phyloP scores from a whole-genome alignment of 2,797 vertebrate genomes.

The Poeciliopsis turneri region DNA sequence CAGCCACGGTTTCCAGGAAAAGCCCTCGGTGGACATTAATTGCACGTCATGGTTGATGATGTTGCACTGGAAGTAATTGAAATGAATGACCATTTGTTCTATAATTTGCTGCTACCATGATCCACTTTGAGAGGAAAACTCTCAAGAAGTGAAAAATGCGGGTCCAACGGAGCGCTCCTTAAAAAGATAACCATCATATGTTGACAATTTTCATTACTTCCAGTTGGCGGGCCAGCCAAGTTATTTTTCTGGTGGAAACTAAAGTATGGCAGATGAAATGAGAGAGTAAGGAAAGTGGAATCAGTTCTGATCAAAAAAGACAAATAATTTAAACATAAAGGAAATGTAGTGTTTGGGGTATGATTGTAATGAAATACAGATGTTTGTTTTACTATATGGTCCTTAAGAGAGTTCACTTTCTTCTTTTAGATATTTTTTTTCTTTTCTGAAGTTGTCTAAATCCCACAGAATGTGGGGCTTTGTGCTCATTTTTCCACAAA shows the following conservation, averaged over 20 bases:
- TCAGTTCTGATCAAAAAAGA: constrained; percentile 83
- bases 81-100: constrained; percentile 80
- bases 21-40: constrained; percentile 73
- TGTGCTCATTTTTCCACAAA: constrained; percentile 61
- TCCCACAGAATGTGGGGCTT: constrained; percentile 76
- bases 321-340: constrained; percentile 85
- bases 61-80: constrained; percentile 75
- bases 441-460: constrained; percentile 69
- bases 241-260: constrained; percentile 76
- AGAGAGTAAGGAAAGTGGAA: constrained; percentile 65
- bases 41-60: constrained; percentile 76
- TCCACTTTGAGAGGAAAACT: constrained; percentile 76
- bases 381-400: constrained; percentile 78
- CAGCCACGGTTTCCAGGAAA: constrained; percentile 53
- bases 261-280: constrained; percentile 78
- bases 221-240: constrained; percentile 74
- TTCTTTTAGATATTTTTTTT: constrained; percentile 66
- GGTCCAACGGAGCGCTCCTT: constrained; percentile 71
- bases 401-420: constrained; percentile 51
- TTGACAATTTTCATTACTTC: constrained; percentile 83
- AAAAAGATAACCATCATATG: constrained; percentile 83
- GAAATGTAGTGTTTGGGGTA: constrained; percentile 81
- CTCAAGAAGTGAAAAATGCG: constrained; percentile 70
- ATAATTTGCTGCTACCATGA: constrained; percentile 81
- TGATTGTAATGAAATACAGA: constrained; percentile 84